Conservation (phyloP, 1,140 invertebrate species). For the Maniola jurtina region DNA sequence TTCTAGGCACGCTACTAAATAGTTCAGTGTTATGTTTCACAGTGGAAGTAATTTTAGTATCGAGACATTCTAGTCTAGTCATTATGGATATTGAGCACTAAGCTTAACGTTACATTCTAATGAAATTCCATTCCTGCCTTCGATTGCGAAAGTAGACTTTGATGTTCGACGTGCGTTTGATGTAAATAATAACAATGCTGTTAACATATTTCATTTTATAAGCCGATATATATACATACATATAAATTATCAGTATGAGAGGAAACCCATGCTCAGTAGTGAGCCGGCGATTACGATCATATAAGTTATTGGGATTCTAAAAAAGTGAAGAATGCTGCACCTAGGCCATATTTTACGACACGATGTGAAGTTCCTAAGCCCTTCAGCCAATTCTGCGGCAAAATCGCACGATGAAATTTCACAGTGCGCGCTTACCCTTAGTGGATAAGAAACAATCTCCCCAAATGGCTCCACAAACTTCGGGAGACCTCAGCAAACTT, state of each 20-base stretch:
- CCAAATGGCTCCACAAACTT: slow-evolving; percentile 13
- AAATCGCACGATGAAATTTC: no score
- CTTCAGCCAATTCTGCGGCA: no score
- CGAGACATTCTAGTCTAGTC: background rate
- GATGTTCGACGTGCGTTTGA: background rate
- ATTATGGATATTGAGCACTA: background rate
- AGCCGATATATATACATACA: background rate
- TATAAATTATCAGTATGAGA: no score
- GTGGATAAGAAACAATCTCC: slow-evolving; percentile 15
- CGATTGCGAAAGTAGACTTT: slow-evolving; percentile 6
- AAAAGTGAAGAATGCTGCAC: no score
- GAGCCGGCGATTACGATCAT: no score
- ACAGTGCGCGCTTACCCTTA: slow-evolving; percentile 10
- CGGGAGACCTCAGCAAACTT: slow-evolving; percentile 10
- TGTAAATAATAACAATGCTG: background rate
- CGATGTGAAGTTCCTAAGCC: no score
- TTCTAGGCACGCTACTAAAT: background rate
- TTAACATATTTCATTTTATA: background rate
- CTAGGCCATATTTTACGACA: no score
- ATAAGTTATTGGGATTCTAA: no score
- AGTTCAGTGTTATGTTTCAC: background rate
- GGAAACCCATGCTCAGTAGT: no score
- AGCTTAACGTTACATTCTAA: slow-evolving; percentile 10
- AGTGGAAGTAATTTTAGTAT: background rate
- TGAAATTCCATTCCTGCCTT: slow-evolving; percentile 8